Evolutionary conservation across 1,140 invertebrate genomes (phyloP).

Genomic region (Drosophila kanapiae): DNA sequence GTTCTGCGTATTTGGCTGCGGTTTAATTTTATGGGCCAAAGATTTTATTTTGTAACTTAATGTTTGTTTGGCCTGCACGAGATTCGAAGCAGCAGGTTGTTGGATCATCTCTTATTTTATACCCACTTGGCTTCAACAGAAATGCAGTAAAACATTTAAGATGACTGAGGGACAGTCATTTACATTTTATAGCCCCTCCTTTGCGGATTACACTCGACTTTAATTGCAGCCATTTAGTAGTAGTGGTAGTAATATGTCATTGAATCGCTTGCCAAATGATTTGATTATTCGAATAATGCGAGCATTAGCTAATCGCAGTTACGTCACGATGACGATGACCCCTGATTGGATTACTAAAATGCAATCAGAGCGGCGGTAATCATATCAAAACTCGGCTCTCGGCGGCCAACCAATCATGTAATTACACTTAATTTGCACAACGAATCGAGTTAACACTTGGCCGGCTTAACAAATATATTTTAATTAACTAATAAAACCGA

Average conservation of each 20-base stretch:
- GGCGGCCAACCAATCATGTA: constrained; percentile 39
- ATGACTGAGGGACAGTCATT: constrained; percentile 32
- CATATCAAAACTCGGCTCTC: constrained; percentile 32
- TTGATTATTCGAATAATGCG: neutral
- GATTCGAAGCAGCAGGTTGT: constrained; percentile 69
- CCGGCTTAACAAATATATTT: constrained; percentile 33
- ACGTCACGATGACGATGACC: neutral
- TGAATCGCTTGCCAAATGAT: constrained; percentile 2
- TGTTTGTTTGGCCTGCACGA: constrained; percentile 61
- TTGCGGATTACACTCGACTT: constrained; percentile 35
- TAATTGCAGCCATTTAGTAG: constrained; percentile 52
- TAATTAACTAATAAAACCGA: constrained; percentile 35
- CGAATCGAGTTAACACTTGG: constrained; percentile 42
- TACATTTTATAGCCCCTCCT: constrained; percentile 61
- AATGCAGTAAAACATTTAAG: constrained; percentile 52
- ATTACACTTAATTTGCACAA: constrained; percentile 45
- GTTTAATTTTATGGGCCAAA: constrained; percentile 80
- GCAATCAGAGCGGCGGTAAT: constrained; percentile 30
- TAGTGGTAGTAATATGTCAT: constrained; percentile 1
- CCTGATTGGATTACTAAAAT: constrained; percentile 25
- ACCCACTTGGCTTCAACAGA: constrained; percentile 36
- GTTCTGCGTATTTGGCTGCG: constrained; percentile 71
- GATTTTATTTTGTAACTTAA: constrained; percentile 81
- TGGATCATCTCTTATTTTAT: constrained; percentile 27
- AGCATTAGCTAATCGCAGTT: constrained; percentile 11